These are phyloP conservation scores for Sesia apiformis DNA, from an alignment of 2,888 invertebrate genomes.

Conservation along the genomic window DNA sequence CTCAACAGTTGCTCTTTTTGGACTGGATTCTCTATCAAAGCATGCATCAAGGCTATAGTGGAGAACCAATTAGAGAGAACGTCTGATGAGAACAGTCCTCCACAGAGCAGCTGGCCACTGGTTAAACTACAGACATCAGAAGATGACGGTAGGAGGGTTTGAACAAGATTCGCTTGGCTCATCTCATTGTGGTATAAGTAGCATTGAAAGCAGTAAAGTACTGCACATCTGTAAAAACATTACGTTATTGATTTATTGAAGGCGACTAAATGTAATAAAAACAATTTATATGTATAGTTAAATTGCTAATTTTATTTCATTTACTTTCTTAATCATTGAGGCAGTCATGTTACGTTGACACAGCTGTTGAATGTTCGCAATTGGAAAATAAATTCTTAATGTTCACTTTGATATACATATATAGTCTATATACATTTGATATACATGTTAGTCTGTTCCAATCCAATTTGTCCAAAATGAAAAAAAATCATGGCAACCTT, in stretches of 20 bases:
- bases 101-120: constrained; percentile 92
- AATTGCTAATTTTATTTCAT: too few relatives aligned
- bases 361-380: too few relatives aligned
- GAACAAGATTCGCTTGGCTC: constrained; percentile 90
- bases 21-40: constrained; percentile 86
- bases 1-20: constrained; percentile 93
- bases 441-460: too few relatives aligned
- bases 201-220: constrained; percentile 97
- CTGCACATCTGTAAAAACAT: constrained; percentile 83
- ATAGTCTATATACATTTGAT: too few relatives aligned
- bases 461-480: too few relatives aligned
- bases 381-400: too few relatives aligned
- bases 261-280: too few relatives aligned
- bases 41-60: constrained; percentile 91
- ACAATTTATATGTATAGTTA: too few relatives aligned
- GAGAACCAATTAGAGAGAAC: constrained; percentile 96
- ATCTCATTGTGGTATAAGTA: constrained; percentile 94
- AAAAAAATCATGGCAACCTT: too few relatives aligned
- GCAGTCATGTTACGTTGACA: too few relatives aligned
- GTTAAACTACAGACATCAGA: constrained; percentile 82
- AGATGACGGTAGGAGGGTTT: constrained; percentile 92
- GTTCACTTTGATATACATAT: too few relatives aligned
- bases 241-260: background rate
- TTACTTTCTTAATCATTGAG: too few relatives aligned
- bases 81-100: constrained; percentile 92